Evolutionary conservation across 2,113 vertebrate species (phyloP), one percentile per base, ranked within the genome.

Genomic region (Pionites leucogaster): DNA sequence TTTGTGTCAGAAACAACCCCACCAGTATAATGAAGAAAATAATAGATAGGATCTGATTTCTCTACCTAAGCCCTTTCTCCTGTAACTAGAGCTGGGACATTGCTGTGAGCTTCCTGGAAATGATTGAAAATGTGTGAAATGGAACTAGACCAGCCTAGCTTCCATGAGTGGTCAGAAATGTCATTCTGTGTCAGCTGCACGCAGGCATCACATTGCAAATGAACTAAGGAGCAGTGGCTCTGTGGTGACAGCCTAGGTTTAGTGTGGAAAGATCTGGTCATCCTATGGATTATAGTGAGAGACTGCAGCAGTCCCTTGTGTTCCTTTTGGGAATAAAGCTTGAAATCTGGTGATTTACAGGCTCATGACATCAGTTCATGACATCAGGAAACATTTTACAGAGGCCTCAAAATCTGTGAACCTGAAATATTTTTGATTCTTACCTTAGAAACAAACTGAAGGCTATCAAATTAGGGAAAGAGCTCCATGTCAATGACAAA

Each of bases 31-130:
- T 69, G 69, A 77, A 91, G 25, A 95, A 92, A 97, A 47, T 57
- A 25, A 70, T 44, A 84, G 15, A 19, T 81, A 72, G 63, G 70
- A 52, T 81, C 60, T 82, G 31, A 90, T 90, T 96, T 86, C 64
- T 87, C 10, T 37, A 47, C n/a, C 59, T 78, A 63, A 82, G 41
- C 39, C 49, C 37, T 82, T 86, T 74, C 35, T 74, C 29, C 64
- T 76, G 44, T 92, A 76, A 86, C 64, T 79, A 50, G 62, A 95
- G 24, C 71, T 93, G 78, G 33, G 44, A 17, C 14, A 1, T 35
- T 94, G 63, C 52, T 67, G 20, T 85, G 78, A 89, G 13, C 33
- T 91, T 95, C 75, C 70, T 93, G 57, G n/a, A 92, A 93, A 80
- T 47, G 46, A 65, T 7, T 69, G 60, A 72, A 81, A 35, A 91